These are phyloP conservation scores for Hyperopisus bebe DNA, from an alignment of 2,113 vertebrate genomes.

Conservation along the genomic window DNA sequence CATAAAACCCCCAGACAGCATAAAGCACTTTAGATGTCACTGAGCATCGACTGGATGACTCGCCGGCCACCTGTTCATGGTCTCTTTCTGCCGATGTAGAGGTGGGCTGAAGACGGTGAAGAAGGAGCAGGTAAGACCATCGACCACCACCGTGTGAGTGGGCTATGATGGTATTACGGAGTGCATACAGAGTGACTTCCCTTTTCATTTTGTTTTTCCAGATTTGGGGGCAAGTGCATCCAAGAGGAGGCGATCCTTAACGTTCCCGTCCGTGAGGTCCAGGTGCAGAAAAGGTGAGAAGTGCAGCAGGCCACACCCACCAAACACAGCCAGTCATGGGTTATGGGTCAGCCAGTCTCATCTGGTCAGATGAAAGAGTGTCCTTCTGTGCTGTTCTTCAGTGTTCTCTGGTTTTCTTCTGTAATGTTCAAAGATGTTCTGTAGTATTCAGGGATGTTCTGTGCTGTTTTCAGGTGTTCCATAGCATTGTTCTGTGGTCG, in stretches of 20 bases:
- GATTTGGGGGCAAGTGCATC: conserved; percentile 47
- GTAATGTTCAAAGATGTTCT: neutral
- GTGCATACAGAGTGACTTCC: neutral
- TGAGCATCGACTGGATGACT: neutral
- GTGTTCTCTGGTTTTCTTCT: neutral
- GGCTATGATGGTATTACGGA: neutral
- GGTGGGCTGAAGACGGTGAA: conserved; percentile 56
- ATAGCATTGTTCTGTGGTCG: neutral
- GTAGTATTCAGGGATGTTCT: neutral
- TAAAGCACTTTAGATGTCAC: neutral
- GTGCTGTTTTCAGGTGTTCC: neutral
- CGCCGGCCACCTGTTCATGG: neutral
- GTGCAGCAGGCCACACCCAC: neutral
- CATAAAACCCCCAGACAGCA: neutral
- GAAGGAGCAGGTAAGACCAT: conserved; percentile 55
- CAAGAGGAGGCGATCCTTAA: conserved; percentile 59
- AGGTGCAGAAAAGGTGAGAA: conserved; percentile 42
- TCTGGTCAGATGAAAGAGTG: neutral
- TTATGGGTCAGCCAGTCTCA: neutral
- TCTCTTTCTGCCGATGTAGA: conserved; percentile 42
- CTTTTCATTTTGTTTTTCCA: conserved; percentile 28
- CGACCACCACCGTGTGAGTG: neutral
- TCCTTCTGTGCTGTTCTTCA: neutral
- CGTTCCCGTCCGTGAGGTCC: conserved; percentile 42
- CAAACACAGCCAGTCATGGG: too few relatives aligned